Base-by-base conservation (phyloP, 2,888 invertebrate genomes). In the Phyllotreta cruciferae region DNA sequence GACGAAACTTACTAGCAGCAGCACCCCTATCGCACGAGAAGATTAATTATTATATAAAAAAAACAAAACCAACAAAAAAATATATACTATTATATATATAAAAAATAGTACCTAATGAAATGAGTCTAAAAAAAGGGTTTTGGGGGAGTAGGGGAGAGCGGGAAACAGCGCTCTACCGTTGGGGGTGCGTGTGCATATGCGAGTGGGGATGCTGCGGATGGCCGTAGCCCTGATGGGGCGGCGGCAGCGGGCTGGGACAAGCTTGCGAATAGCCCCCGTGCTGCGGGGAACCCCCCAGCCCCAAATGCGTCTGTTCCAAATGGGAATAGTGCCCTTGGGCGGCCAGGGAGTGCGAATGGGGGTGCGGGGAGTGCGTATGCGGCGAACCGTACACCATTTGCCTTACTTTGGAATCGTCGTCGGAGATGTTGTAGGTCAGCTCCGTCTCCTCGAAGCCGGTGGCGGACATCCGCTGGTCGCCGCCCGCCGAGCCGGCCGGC, bases 381-480 rank as follows among this genome's bases (percentile, higher is more conserved):
- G 88, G 86, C 76, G 90, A 88, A 70, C 81, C 81, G 85, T 93
- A 94, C 86, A 93, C 93, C 90, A 94, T 89, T 90, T 94, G 94
- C 86, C 94, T 94, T 93, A 94, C 94, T 94, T 94, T 94, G 87
- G 93, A 92, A 83, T 96, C 92, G 87, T 94, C 94, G 85, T 94
- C 94, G 83, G 91, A 91, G 83, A 94, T 92, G 86, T 93, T 94
- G 88, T 96, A 98, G 78, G 95, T 96, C 78, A 98, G 90, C 86
- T 98, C 98, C 71, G 97, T 96, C 84, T 98, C 98, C 86, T 98
- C 97, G 87, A 95, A 98, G 75, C 98, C 98, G 62, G 96, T 96
- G 68, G 97, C 97, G 66, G 96, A 96, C 97, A 97, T 98, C 75
- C 98, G 87, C 83, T 97, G 97, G 84, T 97, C 96, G 72, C 88